A percentile compares a stretch with the other conserved stretches of the same genome.
Conservation (phyloP, 30 jellyfish, hydroid and myxozoan species). For the Nemopilema nomurai region DNA sequence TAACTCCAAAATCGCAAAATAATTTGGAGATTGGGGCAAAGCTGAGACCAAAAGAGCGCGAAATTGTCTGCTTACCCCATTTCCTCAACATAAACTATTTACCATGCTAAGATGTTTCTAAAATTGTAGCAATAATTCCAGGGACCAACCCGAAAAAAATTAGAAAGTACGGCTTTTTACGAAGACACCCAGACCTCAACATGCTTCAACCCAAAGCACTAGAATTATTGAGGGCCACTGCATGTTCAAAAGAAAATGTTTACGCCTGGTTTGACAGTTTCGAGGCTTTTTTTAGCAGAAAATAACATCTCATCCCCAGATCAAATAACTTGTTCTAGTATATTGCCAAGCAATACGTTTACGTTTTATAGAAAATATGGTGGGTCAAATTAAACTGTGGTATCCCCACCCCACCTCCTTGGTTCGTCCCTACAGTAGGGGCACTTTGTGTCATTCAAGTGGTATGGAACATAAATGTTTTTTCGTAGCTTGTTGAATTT, state of each 20-base stretch:
- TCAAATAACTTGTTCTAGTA: not conserved
- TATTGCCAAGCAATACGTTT: too few species aligned
- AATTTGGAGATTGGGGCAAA: not conserved
- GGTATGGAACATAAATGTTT: too few species aligned
- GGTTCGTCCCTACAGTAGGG: too few species aligned
- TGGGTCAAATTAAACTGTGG: too few species aligned
- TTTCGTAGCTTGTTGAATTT: too few species aligned
- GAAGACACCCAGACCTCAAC: not conserved
- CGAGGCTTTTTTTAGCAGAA: conserved; percentile 5
- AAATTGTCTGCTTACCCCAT: not conserved
- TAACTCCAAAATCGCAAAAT: not conserved
- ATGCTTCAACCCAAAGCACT: conserved; percentile 14
- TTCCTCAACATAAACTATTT: not conserved
- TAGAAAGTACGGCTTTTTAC: not conserved
- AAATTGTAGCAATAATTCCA: not conserved
- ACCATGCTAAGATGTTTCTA: not conserved
- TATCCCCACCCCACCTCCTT: too few species aligned
- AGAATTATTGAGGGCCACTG: conserved; percentile 8
- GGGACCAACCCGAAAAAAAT: not conserved
- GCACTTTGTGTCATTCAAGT: too few species aligned
- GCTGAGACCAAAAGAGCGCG: not conserved
- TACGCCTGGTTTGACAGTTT: conserved; percentile 11
- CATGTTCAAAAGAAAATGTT: conserved; percentile 5
- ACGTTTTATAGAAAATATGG: too few species aligned
- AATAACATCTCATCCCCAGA: conserved; percentile 1